Base-by-base conservation (phyloP, 2,113 vertebrate genomes). In the Vimba vimba region DNA sequence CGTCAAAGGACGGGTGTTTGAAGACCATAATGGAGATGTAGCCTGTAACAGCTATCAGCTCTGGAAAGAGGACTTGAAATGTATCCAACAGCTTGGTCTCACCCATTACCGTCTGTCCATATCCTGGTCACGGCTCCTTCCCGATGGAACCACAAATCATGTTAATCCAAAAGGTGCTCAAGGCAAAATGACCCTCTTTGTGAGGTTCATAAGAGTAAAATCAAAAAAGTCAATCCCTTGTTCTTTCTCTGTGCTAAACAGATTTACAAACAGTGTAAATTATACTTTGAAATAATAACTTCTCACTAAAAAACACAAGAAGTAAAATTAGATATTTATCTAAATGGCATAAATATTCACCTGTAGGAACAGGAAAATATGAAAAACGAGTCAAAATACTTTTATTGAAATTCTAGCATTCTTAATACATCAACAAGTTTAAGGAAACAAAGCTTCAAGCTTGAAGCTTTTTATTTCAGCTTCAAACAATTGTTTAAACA, bases 81-180 rank as follows among this genome's bases (percentile, higher is more conserved):
- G 97, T 93, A 96, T 99, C 94, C 96, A 93, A 94, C 96, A 96
- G 95, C 96, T 99, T 91, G 97, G 97, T 92, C 95, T 98, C 94
- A 98, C 96, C 85, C 97, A 98, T 96, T 99, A 99, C 93, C 95
- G 96, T 91, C 95, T 99, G 91, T 99, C 98, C 92, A 89, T 98
- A 94, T 97, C 97, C 93, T 98, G 97, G 98, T 95, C 97, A 92
- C 96, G 97, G 94, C 95, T 99, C 91, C 96, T 99, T 94, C 97
- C 97, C 91, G 96, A 97, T 93, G 97, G 97, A 92, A 97, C 94
- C 89, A 97, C 94, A 90, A 90, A 91, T 92, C 93, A 94, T 89
- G 94, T 99, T 95, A 99, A 97, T 95, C 96, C 96, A 92, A 96
- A 97, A 97, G 96, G 97, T 97, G 95, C 93, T 75, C n/a, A 10